A percentile compares a stretch with the other conserved stretches of the same genome.
Conservation (phyloP, 2,888 invertebrate species). For the Cylindroiulus punctatus region DNA sequence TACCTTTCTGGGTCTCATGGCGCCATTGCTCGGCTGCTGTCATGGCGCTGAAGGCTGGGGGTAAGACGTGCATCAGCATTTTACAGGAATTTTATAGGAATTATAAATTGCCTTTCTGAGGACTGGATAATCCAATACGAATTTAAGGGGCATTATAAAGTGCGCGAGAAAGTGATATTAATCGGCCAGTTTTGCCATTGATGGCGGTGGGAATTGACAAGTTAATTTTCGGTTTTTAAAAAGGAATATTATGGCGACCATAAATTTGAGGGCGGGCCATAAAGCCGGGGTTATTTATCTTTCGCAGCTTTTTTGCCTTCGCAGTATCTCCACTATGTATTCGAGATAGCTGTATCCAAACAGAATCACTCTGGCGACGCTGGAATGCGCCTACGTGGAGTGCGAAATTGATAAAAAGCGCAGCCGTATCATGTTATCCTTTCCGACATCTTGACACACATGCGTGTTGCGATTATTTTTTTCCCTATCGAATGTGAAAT, state of each 20-base stretch:
- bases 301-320: neutral
- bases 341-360: neutral
- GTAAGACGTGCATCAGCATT: slow-evolving; percentile 10
- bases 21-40: neutral
- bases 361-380: neutral
- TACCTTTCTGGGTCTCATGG: neutral
- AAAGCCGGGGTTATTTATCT: neutral
- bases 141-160: slow-evolving; percentile 3
- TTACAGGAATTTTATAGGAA: slow-evolving; percentile 33
- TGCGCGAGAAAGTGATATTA: slow-evolving; percentile 30
- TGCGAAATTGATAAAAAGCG: slow-evolving; percentile 13
- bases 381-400: slow-evolving; percentile 21
- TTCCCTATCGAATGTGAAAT: slow-evolving; percentile 16
- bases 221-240: slow-evolving; percentile 13
- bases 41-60: neutral
- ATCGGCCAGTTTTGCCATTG: neutral
- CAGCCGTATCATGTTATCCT: slow-evolving; percentile 40
- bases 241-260: slow-evolving; percentile 7
- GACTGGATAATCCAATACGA: slow-evolving; percentile 16
- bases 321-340: neutral
- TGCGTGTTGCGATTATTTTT: slow-evolving; percentile 43
- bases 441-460: slow-evolving; percentile 38
- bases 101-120: slow-evolving; percentile 27
- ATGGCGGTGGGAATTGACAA: neutral
- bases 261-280: slow-evolving; percentile 16